Percentiles rank a stretch among this genome's conserved stretches.
Evolutionary conservation across 2,888 invertebrate genomes (phyloP).

Genomic region (Vanessa cardui): DNA sequence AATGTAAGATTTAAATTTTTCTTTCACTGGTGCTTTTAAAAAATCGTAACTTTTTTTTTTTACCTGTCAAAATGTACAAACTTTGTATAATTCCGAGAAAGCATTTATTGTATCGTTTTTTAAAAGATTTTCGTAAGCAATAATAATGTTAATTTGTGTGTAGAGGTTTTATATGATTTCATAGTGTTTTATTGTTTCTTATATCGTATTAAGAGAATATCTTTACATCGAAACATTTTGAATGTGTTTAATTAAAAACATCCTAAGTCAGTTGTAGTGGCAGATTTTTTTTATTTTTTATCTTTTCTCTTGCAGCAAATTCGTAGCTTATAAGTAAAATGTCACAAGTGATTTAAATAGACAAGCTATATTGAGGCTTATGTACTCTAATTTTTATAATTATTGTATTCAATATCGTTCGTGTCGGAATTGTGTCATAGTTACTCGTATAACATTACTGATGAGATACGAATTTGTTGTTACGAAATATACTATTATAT

Average conservation of each 20-base stretch:
- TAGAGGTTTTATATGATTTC: slow-evolving; percentile 41
- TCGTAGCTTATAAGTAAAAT: not conserved
- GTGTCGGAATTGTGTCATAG: not conserved
- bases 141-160: slow-evolving; percentile 40
- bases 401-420: not conserved
- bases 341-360: not conserved
- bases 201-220: slow-evolving; percentile 25
- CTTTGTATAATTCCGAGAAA: slow-evolving; percentile 61
- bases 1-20: slow-evolving; percentile 28
- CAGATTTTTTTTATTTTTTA: slow-evolving; percentile 4
- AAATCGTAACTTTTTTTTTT: slow-evolving; percentile 24
- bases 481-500: not conserved
- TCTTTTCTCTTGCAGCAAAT: not conserved
- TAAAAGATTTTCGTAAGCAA: slow-evolving; percentile 44
- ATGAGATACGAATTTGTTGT: not conserved
- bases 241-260: slow-evolving; percentile 13
- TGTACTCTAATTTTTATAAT: not conserved
- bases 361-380: not conserved
- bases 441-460: not conserved
- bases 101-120: slow-evolving; percentile 61
- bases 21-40: slow-evolving; percentile 57
- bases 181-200: slow-evolving; percentile 27
- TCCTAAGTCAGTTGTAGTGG: slow-evolving; percentile 6
- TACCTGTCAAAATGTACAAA: slow-evolving; percentile 50
- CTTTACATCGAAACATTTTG: slow-evolving; percentile 16